Percentiles rank a stretch among this genome's conserved stretches.
Conservation (phyloP, 2,113 vertebrate genomes). For the Cebidichthys violaceus region DNA sequence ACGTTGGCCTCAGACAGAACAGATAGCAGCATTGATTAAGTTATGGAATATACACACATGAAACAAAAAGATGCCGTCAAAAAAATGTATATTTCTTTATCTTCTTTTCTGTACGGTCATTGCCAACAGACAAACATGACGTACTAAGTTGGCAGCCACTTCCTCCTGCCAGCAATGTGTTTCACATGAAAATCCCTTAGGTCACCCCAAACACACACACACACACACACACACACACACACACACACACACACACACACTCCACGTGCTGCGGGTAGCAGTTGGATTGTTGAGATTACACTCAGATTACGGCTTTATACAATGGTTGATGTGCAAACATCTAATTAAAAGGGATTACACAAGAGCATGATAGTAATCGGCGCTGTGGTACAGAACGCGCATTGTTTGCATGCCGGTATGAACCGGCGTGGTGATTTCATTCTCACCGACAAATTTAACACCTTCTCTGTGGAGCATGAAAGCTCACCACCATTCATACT, state of each 20-base stretch:
- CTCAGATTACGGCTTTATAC: slow-evolving; percentile 71
- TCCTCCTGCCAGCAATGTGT: slow-evolving; percentile 5
- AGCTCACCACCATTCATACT: too few species aligned
- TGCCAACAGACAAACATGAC: background rate
- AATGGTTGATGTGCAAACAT: slow-evolving; percentile 59
- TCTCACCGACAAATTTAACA: background rate
- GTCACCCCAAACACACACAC: background rate
- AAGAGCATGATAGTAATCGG: slow-evolving; percentile 43
- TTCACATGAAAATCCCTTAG: background rate
- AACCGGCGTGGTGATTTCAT: slow-evolving; percentile 18
- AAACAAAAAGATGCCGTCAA: background rate
- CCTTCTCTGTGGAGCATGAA: background rate
- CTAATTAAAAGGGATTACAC: slow-evolving; percentile 62
- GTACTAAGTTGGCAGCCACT: background rate
- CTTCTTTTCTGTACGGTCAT: background rate
- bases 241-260: background rate
- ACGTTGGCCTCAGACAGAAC: background rate
- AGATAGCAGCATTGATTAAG: background rate
- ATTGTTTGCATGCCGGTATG: slow-evolving; percentile 14
- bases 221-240: background rate
- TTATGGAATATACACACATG: background rate
- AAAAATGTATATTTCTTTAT: background rate
- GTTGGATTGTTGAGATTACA: slow-evolving; percentile 70
- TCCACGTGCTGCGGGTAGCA: slow-evolving; percentile 21
- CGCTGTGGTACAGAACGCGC: background rate